These are phyloP conservation scores for Callaeas wilsoni DNA, from an alignment of 2,113 vertebrate genomes.

Conservation along the genomic window DNA sequence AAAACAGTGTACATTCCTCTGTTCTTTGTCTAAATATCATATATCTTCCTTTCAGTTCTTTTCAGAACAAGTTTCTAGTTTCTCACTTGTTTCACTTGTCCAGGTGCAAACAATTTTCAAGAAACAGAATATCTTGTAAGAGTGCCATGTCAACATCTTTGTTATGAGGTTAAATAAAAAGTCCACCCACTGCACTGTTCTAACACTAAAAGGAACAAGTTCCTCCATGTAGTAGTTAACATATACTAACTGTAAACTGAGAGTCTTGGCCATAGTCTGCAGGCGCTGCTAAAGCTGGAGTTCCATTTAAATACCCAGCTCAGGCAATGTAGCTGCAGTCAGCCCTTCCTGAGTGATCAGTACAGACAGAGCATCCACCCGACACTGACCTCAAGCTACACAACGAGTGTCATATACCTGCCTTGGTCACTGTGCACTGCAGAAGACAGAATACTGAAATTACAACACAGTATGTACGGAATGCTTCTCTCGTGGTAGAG, in stretches of 20 bases:
- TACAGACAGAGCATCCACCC: background rate
- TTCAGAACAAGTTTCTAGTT: background rate
- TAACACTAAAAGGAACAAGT: background rate
- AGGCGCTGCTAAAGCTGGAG: background rate
- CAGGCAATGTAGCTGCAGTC: background rate
- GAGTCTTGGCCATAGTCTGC: background rate
- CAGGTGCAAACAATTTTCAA: background rate
- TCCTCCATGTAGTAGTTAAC: background rate
- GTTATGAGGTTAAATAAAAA: background rate
- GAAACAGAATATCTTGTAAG: background rate
- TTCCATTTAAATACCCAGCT: background rate
- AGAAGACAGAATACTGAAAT: background rate
- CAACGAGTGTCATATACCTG: background rate
- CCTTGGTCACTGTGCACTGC: background rate
- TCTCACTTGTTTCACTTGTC: background rate
- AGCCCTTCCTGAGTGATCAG: background rate
- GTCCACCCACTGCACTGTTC: background rate
- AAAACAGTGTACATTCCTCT: background rate
- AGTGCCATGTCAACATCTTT: background rate
- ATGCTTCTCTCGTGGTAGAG: fast-evolving
- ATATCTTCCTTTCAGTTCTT: background rate
- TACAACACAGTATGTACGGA: fast-evolving
- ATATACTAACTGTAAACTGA: background rate
- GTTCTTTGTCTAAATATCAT: background rate
- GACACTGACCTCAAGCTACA: background rate